phyloP scores from a whole-genome alignment of 2,888 invertebrate genomes.

The Caenorhabditis afra region DNA sequence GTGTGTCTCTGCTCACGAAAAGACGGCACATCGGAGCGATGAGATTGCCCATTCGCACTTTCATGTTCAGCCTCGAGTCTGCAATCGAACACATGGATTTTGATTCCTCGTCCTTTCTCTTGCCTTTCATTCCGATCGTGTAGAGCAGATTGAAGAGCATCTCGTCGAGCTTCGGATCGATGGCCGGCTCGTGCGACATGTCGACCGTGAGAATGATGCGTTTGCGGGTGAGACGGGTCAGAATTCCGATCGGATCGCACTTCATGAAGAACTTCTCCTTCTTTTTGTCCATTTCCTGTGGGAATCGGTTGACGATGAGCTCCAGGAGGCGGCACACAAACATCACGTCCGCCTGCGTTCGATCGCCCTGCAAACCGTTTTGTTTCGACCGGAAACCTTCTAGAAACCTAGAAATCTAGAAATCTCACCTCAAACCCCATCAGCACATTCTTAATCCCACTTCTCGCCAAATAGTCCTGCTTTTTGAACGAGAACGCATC shows the following conservation, averaged over 20 bases:
- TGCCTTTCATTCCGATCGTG: conserved; percentile 40
- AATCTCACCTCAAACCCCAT: conserved; percentile 35
- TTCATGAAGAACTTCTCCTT: conserved; percentile 51
- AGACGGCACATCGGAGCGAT: conserved; percentile 51
- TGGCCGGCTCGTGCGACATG: neutral
- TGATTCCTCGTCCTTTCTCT: too few relatives aligned
- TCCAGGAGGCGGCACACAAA: conserved; percentile 66
- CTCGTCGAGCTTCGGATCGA: conserved; percentile 42
- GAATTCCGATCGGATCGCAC: conserved; percentile 29
- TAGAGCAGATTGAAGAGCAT: conserved; percentile 38
- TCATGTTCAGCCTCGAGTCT: conserved; percentile 72
- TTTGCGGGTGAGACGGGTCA: conserved; percentile 35
- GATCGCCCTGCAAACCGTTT: conserved; percentile 37
- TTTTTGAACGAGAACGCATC: conserved; percentile 56
- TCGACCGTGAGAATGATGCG: conserved; percentile 36
- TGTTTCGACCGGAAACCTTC: neutral
- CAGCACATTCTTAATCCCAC: conserved; percentile 50
- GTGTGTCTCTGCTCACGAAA: conserved; percentile 35
- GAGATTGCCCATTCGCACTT: conserved; percentile 73
- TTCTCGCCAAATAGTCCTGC: conserved; percentile 16
- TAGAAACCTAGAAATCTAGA: too few relatives aligned
- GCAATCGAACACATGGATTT: conserved; percentile 10
- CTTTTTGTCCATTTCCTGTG: conserved; percentile 35
- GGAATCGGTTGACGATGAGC: conserved; percentile 57
- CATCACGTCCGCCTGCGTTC: conserved; percentile 53